Evolutionary conservation across 2,888 invertebrate genomes (phyloP).

Genomic region (Perizoma affinitatum): DNA sequence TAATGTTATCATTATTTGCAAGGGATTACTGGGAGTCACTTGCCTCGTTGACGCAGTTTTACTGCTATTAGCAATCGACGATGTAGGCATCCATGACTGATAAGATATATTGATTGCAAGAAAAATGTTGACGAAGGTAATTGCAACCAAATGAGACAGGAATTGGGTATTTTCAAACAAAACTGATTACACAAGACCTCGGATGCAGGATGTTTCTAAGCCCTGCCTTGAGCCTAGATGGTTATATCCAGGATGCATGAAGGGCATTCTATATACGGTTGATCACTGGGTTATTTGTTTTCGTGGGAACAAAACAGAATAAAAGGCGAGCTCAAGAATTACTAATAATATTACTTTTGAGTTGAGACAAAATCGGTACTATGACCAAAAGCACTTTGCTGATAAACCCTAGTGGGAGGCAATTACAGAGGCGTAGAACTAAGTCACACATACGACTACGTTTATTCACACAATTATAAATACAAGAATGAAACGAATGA

Average conservation of each 20-base stretch:
- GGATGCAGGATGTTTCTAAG: neutral
- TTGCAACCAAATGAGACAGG: conserved; percentile 9
- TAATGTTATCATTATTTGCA: conserved; percentile 31
- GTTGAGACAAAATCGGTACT: neutral
- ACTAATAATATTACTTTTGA: no score
- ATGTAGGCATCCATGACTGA: conserved; percentile 18
- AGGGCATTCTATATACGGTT: neutral
- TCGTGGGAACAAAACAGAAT: no score
- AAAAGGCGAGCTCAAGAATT: no score
- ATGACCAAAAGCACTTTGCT: neutral
- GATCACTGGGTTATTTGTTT: neutral
- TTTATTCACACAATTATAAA: conserved; percentile 23
- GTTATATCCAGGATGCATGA: conserved; percentile 6
- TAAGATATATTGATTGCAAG: conserved; percentile 7
- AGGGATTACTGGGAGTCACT: conserved; percentile 24
- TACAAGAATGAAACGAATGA: conserved; percentile 14
- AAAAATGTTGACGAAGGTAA: conserved; percentile 7
- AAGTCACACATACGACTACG: conserved; percentile 8
- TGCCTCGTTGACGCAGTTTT: conserved; percentile 14
- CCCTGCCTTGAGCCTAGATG: conserved; percentile 1
- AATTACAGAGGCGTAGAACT: conserved; percentile 8
- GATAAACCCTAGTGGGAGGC: conserved; percentile 8
- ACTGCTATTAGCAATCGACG: conserved; percentile 5
- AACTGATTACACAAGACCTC: conserved; percentile 1
- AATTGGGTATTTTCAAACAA: neutral